These are phyloP conservation scores for Margaritifera margaritifera DNA, from an alignment of 2,888 invertebrate species.

Conservation along the genomic window DNA sequence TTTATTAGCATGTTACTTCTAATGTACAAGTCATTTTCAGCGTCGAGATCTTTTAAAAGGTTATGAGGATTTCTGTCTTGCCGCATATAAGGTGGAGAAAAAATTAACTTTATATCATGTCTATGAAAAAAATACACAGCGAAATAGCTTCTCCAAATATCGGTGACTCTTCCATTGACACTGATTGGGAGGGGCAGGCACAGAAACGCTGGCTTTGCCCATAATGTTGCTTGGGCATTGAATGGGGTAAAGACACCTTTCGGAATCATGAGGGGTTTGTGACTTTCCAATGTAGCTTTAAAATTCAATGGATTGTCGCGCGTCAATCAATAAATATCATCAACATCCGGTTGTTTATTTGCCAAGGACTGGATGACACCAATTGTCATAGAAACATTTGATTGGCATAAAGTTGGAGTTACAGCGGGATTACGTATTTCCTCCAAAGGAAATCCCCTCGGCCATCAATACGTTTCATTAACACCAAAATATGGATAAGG, in stretches of 20 bases:
- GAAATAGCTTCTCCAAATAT: slow-evolving; percentile 25
- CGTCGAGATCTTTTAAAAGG: slow-evolving; percentile 2
- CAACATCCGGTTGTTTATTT: slow-evolving; percentile 22
- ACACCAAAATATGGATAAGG: slow-evolving; percentile 22
- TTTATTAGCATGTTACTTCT: neutral
- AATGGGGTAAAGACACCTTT: slow-evolving; percentile 13
- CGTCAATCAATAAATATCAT: slow-evolving; percentile 21
- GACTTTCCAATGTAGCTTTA: neutral
- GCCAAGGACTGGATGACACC: slow-evolving; percentile 21
- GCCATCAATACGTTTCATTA: slow-evolving; percentile 15
- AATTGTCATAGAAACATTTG: neutral
- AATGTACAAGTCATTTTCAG: slow-evolving; percentile 5
- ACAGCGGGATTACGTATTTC: slow-evolving; percentile 2
- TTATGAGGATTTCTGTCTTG: slow-evolving; percentile 18
- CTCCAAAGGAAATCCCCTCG: slow-evolving; percentile 17
- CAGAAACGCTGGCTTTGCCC: slow-evolving; percentile 8
- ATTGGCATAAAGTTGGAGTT: too few species aligned
- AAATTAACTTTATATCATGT: slow-evolving; percentile 3
- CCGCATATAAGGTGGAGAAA: slow-evolving; percentile 13
- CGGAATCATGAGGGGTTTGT: slow-evolving; percentile 8
- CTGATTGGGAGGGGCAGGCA: slow-evolving; percentile 13
- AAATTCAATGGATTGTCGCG: slow-evolving; percentile 17
- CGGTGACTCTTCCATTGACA: slow-evolving; percentile 14
- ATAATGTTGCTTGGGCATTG: slow-evolving; percentile 21
- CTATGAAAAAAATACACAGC: slow-evolving; percentile 17